These are phyloP conservation scores for Polydesmus complanatus DNA, from an alignment of 2,888 invertebrate species.

Conservation along the genomic window DNA sequence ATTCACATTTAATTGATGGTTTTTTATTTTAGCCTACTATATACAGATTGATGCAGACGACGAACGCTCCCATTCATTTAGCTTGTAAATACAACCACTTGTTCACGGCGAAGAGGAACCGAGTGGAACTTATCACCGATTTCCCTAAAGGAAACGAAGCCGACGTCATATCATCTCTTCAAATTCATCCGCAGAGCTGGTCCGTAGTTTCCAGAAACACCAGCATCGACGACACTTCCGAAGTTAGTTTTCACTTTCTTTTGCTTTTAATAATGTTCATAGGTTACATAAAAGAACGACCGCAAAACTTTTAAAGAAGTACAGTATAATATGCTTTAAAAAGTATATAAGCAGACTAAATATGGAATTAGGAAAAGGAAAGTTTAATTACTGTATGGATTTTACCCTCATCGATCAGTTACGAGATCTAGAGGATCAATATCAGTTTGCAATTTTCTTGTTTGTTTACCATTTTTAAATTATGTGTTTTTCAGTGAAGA, in stretches of 20 bases:
- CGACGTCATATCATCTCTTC: slow-evolving; percentile 75
- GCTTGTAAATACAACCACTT: slow-evolving; percentile 67
- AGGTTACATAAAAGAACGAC: not conserved
- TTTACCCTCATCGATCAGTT: too few relatives aligned
- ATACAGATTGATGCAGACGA: slow-evolving; percentile 76
- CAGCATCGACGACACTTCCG: slow-evolving; percentile 67
- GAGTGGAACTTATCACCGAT: slow-evolving; percentile 80
- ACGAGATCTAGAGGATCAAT: too few relatives aligned
- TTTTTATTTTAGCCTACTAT: slow-evolving; percentile 58
- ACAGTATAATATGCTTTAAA: too few relatives aligned
- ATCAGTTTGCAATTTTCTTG: too few relatives aligned
- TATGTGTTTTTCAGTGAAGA: too few relatives aligned
- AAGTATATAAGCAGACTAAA: too few relatives aligned
- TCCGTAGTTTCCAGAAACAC: slow-evolving; percentile 76
- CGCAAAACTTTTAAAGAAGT: too few relatives aligned
- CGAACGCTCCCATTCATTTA: slow-evolving; percentile 63
- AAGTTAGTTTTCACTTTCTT: slow-evolving; percentile 46
- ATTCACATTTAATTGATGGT: slow-evolving; percentile 1
- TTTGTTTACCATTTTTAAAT: too few relatives aligned
- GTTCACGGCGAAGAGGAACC: slow-evolving; percentile 64
- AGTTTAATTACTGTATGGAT: too few relatives aligned
- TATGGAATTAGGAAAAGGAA: too few relatives aligned
- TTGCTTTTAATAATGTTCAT: not conserved
- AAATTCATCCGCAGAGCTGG: slow-evolving; percentile 83
- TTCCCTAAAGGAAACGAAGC: slow-evolving; percentile 75